These are phyloP conservation scores for Heterodera carotae DNA, from an alignment of 1,140 invertebrate genomes.

Conservation along the genomic window DNA sequence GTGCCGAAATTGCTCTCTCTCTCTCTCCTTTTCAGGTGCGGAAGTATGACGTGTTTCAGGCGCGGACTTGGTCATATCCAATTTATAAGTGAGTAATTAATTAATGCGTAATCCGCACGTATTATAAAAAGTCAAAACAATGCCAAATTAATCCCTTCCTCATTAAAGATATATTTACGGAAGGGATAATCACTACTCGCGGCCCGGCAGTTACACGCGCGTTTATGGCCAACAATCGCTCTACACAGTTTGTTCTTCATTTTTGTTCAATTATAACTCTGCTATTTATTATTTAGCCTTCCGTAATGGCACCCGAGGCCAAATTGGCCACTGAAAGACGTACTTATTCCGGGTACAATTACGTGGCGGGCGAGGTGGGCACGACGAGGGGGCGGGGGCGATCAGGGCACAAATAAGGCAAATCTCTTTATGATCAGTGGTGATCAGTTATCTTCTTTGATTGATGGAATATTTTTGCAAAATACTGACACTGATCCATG, in stretches of 20 bases:
- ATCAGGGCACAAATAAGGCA: too few relatives aligned
- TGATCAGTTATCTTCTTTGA: too few relatives aligned
- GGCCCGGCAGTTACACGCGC: conserved; percentile 55
- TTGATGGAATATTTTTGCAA: too few relatives aligned
- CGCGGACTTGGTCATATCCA: conserved; percentile 56
- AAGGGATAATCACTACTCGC: conserved; percentile 46
- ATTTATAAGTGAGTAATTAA: conserved; percentile 54
- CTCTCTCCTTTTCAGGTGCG: conserved; percentile 31
- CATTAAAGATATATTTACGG: conserved; percentile 52
- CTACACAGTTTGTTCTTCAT: conserved; percentile 43
- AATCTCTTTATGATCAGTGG: too few relatives aligned
- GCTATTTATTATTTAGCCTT: conserved; percentile 23
- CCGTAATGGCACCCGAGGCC: conserved; percentile 50
- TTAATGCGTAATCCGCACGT: too few relatives aligned
- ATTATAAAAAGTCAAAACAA: neutral
- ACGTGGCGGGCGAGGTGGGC: conserved; percentile 46
- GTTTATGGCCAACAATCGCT: conserved; percentile 47
- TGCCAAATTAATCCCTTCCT: neutral
- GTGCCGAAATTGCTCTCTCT: too few relatives aligned
- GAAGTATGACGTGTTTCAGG: conserved; percentile 57
- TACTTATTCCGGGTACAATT: conserved; percentile 56
- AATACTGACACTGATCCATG: too few relatives aligned
- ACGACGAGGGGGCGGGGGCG: too few relatives aligned
- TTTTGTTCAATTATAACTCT: neutral
- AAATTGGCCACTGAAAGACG: conserved; percentile 36